Conservation (phyloP, 1,140 invertebrate genomes). For the Cydia amplana region DNA sequence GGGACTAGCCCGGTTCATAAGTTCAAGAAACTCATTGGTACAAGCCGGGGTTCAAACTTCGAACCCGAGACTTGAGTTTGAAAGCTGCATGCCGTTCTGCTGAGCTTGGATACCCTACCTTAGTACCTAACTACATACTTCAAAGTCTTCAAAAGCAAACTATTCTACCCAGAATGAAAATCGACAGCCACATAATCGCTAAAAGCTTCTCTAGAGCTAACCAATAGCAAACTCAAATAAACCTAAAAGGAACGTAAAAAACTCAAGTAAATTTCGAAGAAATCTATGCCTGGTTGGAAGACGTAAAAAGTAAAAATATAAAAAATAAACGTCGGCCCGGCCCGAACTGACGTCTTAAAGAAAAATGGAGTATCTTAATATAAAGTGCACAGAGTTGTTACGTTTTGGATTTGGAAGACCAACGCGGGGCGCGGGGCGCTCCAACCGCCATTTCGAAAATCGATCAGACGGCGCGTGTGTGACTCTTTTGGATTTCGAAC, state of each 20-base stretch:
- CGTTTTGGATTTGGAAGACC: background rate
- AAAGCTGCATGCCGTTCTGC: too few relatives aligned
- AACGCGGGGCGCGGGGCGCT: slow-evolving; percentile 34
- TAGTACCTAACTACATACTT: too few relatives aligned
- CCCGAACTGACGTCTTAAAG: background rate
- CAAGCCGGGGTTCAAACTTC: too few relatives aligned
- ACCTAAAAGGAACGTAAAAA: slow-evolving; percentile 4
- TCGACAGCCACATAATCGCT: background rate
- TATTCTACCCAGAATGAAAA: too few relatives aligned
- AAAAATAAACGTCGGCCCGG: slow-evolving; percentile 19
- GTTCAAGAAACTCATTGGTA: too few relatives aligned
- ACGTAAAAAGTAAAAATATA: slow-evolving; percentile 31
- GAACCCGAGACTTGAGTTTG: too few relatives aligned
- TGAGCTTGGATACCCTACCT: too few relatives aligned
- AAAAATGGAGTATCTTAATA: background rate
- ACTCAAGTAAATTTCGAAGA: slow-evolving; percentile 29
- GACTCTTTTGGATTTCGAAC: slow-evolving; percentile 54
- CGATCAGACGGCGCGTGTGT: slow-evolving; percentile 70
- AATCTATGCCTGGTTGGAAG: slow-evolving; percentile 32
- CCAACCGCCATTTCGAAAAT: slow-evolving; percentile 66
- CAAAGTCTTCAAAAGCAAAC: too few relatives aligned
- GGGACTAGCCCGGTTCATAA: too few relatives aligned
- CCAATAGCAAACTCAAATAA: slow-evolving; percentile 7
- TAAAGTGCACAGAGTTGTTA: background rate
- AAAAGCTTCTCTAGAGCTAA: background rate